A percentile compares a stretch with the other conserved stretches of the same genome.
Evolutionary conservation across 2,888 invertebrate genomes (phyloP).

Genomic region (Amblyjoppa proteus): DNA sequence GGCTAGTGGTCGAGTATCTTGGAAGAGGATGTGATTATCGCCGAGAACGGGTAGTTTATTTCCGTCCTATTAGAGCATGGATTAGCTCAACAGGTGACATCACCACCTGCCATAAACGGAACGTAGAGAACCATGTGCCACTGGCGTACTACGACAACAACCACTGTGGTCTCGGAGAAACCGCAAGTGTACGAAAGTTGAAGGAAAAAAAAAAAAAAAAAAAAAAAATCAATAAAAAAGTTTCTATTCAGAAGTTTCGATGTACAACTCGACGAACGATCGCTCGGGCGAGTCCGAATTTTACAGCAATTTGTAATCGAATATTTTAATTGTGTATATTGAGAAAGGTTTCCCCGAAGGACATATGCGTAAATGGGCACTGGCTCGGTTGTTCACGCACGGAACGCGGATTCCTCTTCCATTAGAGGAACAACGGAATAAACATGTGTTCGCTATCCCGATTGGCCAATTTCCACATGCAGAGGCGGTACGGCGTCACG

Average conservation of each 20-base stretch:
- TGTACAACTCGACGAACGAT: slow-evolving; percentile 33
- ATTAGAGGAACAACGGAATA: slow-evolving; percentile 23
- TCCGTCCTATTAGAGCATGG: slow-evolving; percentile 48
- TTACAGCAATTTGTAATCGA: neutral
- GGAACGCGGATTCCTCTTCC: slow-evolving; percentile 39
- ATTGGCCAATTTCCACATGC: slow-evolving; percentile 54
- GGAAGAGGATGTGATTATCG: slow-evolving; percentile 2
- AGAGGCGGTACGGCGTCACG: slow-evolving; percentile 56
- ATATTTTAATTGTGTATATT: slow-evolving; percentile 9
- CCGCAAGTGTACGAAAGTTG: slow-evolving; percentile 21
- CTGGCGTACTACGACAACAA: slow-evolving; percentile 42
- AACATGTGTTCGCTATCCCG: slow-evolving; percentile 46
- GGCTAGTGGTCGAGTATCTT: neutral
- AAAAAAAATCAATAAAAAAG: neutral
- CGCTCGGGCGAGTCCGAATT: slow-evolving; percentile 33
- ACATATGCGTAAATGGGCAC: neutral
- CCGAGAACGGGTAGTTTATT: slow-evolving; percentile 31
- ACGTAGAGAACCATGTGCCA: slow-evolving; percentile 46
- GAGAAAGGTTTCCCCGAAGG: neutral
- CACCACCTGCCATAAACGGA: slow-evolving; percentile 53
- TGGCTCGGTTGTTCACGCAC: slow-evolving; percentile 13
- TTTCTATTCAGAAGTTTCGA: slow-evolving; percentile 44
- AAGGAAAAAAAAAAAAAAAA: neutral
- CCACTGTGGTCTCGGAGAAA: slow-evolving; percentile 19
- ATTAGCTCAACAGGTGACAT: slow-evolving; percentile 66